Evolutionary conservation across 2,888 invertebrate genomes (phyloP).

Genomic region (Metallyticus violacea): DNA sequence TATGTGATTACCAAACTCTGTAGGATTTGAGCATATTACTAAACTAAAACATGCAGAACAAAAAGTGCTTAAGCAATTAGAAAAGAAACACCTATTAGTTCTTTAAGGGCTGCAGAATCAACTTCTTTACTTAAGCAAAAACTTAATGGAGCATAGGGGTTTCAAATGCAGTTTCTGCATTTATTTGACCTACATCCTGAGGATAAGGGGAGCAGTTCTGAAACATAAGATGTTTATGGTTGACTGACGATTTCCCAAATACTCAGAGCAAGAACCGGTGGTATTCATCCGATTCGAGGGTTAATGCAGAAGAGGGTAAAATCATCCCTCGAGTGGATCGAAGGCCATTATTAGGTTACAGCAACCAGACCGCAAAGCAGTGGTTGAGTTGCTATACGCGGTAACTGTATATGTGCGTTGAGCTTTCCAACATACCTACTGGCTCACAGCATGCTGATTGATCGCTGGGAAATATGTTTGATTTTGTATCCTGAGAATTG

Average conservation of each 20-base stretch:
- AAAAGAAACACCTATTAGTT: no score
- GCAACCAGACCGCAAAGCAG: not conserved
- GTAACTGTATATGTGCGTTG: not conserved
- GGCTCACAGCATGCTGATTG: not conserved
- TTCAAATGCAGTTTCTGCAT: not conserved
- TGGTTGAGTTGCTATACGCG: not conserved
- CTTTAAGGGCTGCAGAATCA: not conserved
- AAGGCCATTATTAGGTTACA: not conserved
- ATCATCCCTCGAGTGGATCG: not conserved
- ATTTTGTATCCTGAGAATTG: no score
- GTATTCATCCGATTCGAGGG: not conserved
- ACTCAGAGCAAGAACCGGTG: not conserved
- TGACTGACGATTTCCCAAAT: not conserved
- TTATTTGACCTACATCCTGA: not conserved
- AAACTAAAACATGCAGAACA: no score
- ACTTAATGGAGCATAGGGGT: not conserved
- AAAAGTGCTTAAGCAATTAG: no score
- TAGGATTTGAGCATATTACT: no score
- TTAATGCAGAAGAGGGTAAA: not conserved
- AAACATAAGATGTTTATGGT: not conserved
- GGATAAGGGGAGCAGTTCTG: not conserved
- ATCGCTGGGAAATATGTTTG: not conserved
- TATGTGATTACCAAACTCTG: no score
- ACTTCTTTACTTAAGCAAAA: not conserved
- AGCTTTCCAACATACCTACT: not conserved